These are phyloP conservation scores for Aptenodytes forsteri DNA, from an alignment of 2,113 vertebrate genomes.

Conservation along the genomic window DNA sequence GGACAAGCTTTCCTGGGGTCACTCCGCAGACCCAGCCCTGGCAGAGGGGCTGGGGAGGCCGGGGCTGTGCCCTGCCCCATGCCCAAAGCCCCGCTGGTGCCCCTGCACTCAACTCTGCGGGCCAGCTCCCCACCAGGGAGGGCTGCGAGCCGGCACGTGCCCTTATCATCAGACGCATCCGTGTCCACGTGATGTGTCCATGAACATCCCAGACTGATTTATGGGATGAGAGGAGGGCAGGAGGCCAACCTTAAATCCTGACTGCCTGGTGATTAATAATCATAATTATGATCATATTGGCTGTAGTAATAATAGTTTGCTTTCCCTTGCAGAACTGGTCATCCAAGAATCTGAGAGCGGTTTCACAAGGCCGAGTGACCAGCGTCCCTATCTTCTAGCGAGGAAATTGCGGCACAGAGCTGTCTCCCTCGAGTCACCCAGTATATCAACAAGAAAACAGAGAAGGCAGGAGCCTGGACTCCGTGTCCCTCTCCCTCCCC, in stretches of 20 bases:
- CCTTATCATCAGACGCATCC: not conserved
- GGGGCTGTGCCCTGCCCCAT: not conserved
- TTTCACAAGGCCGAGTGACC: constrained; percentile 19
- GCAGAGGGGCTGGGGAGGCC: not conserved
- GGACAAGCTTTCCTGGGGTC: not conserved
- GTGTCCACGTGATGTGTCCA: not conserved
- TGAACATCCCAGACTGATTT: constrained; percentile 22
- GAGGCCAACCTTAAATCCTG: constrained; percentile 61
- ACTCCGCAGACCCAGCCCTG: not conserved
- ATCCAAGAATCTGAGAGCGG: not conserved
- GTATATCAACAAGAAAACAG: constrained; percentile 58
- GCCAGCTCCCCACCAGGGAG: fast-evolving
- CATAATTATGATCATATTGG: constrained; percentile 56
- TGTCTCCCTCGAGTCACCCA: constrained; percentile 51
- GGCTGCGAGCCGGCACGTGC: not conserved
- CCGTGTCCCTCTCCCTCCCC: constrained; percentile 60
- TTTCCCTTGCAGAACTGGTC: constrained; percentile 31
- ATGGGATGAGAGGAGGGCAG: constrained; percentile 56
- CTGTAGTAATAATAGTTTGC: constrained; percentile 17
- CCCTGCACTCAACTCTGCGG: fast-evolving
- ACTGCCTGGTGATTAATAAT: constrained; percentile 61
- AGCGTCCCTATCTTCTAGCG: not conserved
- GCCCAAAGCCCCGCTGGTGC: not conserved
- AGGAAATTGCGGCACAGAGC: constrained; percentile 42
- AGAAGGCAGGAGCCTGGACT: constrained; percentile 54